Base-by-base conservation (phyloP, 1,140 invertebrate species). In the Drosophila kohkoa region DNA sequence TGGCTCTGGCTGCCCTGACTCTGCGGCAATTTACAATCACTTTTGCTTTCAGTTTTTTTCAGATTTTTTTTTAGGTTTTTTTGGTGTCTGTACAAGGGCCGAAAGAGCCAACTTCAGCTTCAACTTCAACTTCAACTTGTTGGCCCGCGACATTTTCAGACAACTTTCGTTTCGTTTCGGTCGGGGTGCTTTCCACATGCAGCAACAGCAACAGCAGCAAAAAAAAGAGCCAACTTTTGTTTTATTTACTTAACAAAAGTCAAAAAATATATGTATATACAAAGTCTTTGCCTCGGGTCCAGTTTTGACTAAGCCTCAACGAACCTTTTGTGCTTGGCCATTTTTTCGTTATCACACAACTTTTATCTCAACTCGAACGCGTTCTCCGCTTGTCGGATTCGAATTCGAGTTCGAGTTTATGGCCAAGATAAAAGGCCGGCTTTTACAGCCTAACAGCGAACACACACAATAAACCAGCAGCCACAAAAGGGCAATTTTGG, bases 21-120 rank as follows among this genome's bases (percentile, higher is more conserved):
- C 11, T 71, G 30, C 51, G 67, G 49, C 49, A 72, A 82, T 77
- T 80, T 81, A 89, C 85, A 89, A 89, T 89, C 85, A 89, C 85
- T 89, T 89, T 89, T 89, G 85, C 85, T 89, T 89, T 89, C 86
- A 87, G 88, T 79, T 88, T 67, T 58, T 79, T 79, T 88, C 58
- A 16, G 41, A 5, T 30, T 46, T 59, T 79, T 75, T 75, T 68
- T 51, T n/a, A n/a, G 28, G 41, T 45, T 59, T 79, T 75, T 75
- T 68, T 35, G 28, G 43, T 58, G 20, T 76, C 65, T 80, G 38
- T 54, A 75, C 78, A 88, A 88, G 69, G 77, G 73, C 83, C 51
- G 43, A 11, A 30, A 30, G 28, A 38, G 46, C 46, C 46, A 13
- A 43, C 35, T 38, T 38, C 35, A 38, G 8, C 35, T 38, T 38